Evolutionary conservation across 1,140 invertebrate species (phyloP).

Genomic region (Brachionus manjavacas): DNA sequence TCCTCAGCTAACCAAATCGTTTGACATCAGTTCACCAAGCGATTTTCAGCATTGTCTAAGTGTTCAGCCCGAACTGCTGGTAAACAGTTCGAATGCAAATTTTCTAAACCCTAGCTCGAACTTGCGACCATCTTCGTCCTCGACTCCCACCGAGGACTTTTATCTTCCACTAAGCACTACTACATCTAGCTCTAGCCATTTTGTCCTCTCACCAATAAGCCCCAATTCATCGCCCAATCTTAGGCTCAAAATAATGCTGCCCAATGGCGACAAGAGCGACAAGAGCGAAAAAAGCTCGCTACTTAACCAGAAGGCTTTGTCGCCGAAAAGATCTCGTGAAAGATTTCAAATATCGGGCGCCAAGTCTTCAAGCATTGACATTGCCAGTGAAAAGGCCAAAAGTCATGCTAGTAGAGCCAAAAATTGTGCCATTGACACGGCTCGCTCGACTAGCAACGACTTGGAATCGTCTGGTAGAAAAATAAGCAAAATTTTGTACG

Average conservation of each 20-base stretch:
- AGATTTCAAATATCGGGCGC: background rate
- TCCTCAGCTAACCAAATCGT: background rate
- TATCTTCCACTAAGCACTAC: background rate
- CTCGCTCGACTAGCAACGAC: background rate
- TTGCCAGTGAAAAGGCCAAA: background rate
- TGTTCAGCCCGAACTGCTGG: constrained; percentile 15
- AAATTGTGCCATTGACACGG: background rate
- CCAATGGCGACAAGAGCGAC: background rate
- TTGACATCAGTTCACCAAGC: constrained; percentile 38
- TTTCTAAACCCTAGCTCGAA: background rate
- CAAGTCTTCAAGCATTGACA: background rate
- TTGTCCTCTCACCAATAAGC: background rate
- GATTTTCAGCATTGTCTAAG: constrained; percentile 41
- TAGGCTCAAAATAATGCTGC: constrained; percentile 23
- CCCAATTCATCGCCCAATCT: background rate
- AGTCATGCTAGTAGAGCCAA: background rate
- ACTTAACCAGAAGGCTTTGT: background rate
- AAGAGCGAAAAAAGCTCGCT: too few species aligned
- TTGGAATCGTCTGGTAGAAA: background rate
- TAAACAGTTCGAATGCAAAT: background rate
- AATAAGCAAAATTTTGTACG: constrained; percentile 24
- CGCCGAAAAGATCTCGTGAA: background rate
- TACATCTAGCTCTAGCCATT: background rate
- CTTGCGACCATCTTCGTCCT: background rate
- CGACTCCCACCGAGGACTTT: background rate